Evolutionary conservation across 1,140 invertebrate genomes (phyloP).

Genomic region (Heterodera carotae): DNA sequence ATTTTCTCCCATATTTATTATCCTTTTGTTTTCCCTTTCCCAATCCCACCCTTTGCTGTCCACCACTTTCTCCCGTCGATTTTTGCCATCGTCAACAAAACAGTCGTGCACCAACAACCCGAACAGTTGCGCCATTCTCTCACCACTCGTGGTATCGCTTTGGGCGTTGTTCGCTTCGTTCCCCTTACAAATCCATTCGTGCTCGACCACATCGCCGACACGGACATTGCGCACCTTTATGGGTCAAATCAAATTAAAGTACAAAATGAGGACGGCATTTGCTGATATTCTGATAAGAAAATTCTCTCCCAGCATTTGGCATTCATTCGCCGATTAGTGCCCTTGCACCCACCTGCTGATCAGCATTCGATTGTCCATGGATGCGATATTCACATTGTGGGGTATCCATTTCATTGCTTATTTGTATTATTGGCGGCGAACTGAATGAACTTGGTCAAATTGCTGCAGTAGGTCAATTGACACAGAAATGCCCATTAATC

Average conservation of each 20-base stretch:
- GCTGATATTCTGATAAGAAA: no score
- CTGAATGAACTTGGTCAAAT: slow-evolving; percentile 26
- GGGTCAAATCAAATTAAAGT: not conserved
- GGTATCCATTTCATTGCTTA: slow-evolving; percentile 34
- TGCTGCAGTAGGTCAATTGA: no score
- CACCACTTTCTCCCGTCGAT: slow-evolving; percentile 27
- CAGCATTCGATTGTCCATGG: slow-evolving; percentile 17
- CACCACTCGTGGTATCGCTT: slow-evolving; percentile 4
- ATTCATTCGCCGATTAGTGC: no score
- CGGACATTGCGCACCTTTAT: slow-evolving; percentile 34
- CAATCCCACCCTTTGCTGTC: slow-evolving; percentile 29
- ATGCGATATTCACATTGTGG: slow-evolving; percentile 44
- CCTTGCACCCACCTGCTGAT: not conserved
- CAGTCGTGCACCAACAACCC: slow-evolving; percentile 40
- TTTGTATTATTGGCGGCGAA: slow-evolving; percentile 32
- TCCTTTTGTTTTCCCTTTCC: no score
- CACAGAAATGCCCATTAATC: no score
- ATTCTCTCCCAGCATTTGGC: no score
- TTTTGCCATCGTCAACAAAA: slow-evolving; percentile 38
- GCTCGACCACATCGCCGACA: slow-evolving; percentile 40
- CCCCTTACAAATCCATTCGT: slow-evolving; percentile 40
- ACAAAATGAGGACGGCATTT: no score
- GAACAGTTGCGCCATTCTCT: slow-evolving; percentile 15
- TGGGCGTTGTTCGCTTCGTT: not conserved
- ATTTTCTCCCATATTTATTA: slow-evolving; percentile 27